phyloP scores from a whole-genome alignment of 2,113 vertebrate genomes.

The Grammomys surdaster region DNA sequence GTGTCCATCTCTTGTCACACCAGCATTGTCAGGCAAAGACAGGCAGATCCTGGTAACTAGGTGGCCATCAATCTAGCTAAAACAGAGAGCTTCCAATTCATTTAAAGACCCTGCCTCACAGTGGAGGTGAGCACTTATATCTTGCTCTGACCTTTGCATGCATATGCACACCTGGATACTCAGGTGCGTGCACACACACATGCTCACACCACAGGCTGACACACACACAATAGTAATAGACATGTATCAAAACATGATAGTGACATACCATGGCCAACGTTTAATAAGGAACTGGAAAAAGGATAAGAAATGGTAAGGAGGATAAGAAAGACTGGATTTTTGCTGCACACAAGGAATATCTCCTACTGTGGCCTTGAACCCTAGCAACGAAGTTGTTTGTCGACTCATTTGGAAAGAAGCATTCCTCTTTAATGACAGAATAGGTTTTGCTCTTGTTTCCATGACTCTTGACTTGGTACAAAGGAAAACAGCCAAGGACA shows the following conservation, averaged over 20 bases:
- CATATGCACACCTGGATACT: not conserved
- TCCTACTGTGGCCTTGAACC: not conserved
- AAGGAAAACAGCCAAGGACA: not conserved
- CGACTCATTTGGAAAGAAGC: not conserved
- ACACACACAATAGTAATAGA: too few relatives aligned
- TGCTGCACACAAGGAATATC: not conserved
- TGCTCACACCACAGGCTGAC: too few relatives aligned
- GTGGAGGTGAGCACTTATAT: not conserved
- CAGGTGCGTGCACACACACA: not conserved
- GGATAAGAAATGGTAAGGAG: not conserved
- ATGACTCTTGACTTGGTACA: not conserved
- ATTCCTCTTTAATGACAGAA: not conserved
- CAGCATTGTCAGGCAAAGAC: not conserved
- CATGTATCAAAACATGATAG: not conserved
- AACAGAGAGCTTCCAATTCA: not conserved
- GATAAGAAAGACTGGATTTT: not conserved
- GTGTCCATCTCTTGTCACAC: not conserved
- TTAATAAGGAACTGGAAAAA: not conserved
- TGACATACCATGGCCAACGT: not conserved
- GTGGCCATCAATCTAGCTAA: too few relatives aligned
- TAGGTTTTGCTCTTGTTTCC: not conserved
- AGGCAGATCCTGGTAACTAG: not conserved
- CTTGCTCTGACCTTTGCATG: not conserved
- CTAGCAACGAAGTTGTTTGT: not conserved
- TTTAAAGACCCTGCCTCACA: not conserved